A percentile compares a stretch with the other conserved stretches of the same genome.
These are phyloP conservation scores for Heliangelus exortis DNA, from an alignment of 2,797 vertebrate genomes.

Conservation along the genomic window DNA sequence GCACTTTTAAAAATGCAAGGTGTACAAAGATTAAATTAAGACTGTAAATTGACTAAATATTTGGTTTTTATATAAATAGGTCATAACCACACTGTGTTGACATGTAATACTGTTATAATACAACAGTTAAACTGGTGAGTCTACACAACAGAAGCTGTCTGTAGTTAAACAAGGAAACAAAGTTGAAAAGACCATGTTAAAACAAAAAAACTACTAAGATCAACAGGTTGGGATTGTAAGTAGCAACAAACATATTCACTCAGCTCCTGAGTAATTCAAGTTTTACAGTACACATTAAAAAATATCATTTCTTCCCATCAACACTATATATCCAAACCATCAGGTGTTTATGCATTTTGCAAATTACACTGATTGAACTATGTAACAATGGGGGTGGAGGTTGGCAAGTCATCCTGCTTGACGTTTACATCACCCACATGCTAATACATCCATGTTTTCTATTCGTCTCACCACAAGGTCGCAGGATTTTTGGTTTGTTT, in stretches of 20 bases:
- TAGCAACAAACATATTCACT: constrained; percentile 84
- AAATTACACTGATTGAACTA: constrained; percentile 84
- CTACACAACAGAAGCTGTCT: constrained; percentile 83
- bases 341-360: constrained; percentile 79
- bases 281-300: constrained; percentile 87
- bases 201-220: constrained; percentile 83
- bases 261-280: constrained; percentile 87
- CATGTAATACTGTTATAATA: constrained; percentile 89
- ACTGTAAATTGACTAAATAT: constrained; percentile 90
- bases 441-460: constrained; percentile 76
- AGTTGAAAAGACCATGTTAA: constrained; percentile 83
- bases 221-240: constrained; percentile 84
- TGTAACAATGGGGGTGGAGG: constrained; percentile 77
- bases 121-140: constrained; percentile 86
- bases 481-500: constrained; percentile 80
- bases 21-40: constrained; percentile 89
- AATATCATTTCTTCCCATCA: constrained; percentile 82
- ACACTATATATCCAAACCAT: constrained; percentile 86
- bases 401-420: constrained; percentile 78
- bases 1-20: constrained; percentile 89
- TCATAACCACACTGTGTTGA: constrained; percentile 90
- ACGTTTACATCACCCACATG: constrained; percentile 77
- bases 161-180: constrained; percentile 84
- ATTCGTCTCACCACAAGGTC: constrained; percentile 58
- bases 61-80: constrained; percentile 93